Conservation (phyloP, 2,797 vertebrate genomes). For the Delichon dasypus region DNA sequence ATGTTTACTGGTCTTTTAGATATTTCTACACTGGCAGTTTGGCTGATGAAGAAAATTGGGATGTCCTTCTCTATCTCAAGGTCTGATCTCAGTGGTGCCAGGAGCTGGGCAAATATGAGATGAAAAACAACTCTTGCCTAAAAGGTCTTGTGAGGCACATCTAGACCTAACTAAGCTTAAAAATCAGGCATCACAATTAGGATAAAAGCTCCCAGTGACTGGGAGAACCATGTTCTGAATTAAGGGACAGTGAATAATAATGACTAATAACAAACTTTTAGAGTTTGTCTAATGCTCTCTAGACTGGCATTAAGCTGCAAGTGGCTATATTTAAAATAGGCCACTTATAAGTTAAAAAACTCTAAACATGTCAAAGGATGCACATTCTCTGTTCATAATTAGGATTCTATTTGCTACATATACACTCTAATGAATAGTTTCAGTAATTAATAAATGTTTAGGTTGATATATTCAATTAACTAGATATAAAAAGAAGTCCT, state of each 20-base stretch:
- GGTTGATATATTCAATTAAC: neutral
- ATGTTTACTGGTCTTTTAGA: neutral
- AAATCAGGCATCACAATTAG: neutral
- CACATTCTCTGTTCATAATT: neutral
- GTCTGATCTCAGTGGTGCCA: neutral
- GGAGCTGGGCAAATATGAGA: neutral
- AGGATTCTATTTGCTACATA: neutral
- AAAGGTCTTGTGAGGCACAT: neutral
- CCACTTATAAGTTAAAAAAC: rapidly evolving
- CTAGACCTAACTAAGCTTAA: neutral
- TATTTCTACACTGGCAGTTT: neutral
- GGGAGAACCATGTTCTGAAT: neutral
- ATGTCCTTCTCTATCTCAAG: neutral
- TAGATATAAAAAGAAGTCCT: neutral
- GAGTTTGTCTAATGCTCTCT: neutral
- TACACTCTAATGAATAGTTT: neutral
- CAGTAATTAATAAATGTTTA: neutral
- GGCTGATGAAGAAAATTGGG: neutral
- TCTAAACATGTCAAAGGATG: neutral
- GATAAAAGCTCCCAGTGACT: neutral
- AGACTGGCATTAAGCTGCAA: neutral
- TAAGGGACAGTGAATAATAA: neutral
- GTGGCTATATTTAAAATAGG: neutral
- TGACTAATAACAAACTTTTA: neutral
- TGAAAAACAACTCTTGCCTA: neutral